Conservation (phyloP, 2,113 vertebrate species). For the Rattus norvegicus region DNA sequence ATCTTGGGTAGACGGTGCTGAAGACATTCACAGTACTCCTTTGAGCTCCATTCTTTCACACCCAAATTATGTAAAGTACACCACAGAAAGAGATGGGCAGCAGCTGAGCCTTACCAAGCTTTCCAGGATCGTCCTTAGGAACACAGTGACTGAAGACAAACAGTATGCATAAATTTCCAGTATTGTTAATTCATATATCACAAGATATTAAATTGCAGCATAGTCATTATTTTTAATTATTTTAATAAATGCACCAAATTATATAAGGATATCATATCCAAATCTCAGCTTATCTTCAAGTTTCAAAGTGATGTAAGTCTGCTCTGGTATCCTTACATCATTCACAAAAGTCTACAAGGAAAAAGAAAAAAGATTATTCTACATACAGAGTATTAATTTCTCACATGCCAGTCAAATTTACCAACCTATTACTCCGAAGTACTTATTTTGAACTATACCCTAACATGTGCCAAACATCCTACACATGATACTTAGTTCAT, state of each 20-base stretch:
- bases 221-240: conserved; percentile 56
- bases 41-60: background rate
- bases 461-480: background rate
- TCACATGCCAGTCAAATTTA: conserved; percentile 41
- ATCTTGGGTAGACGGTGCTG: background rate
- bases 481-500: background rate
- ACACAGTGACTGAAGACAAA: background rate
- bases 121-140: conserved; percentile 50
- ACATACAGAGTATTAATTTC: conserved; percentile 28
- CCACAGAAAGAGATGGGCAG: background rate
- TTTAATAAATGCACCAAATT: conserved; percentile 64
- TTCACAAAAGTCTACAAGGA: conserved; percentile 96
- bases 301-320: conserved; percentile 98
- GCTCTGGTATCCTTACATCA: conserved; percentile 97
- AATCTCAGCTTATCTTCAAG: conserved; percentile 98
- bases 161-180: background rate
- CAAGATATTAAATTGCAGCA: conserved; percentile 57
- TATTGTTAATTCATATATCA: conserved; percentile 43
- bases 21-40: background rate
- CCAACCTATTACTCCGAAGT: background rate
- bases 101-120: background rate
- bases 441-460: background rate
- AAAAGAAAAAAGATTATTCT: conserved; percentile 60
- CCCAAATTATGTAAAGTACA: background rate
- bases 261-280: conserved; percentile 99